A percentile compares a stretch with the other conserved stretches of the same genome.
These are phyloP conservation scores for Zaprionus vittiger DNA, from an alignment of 1,140 invertebrate genomes.

Conservation along the genomic window DNA sequence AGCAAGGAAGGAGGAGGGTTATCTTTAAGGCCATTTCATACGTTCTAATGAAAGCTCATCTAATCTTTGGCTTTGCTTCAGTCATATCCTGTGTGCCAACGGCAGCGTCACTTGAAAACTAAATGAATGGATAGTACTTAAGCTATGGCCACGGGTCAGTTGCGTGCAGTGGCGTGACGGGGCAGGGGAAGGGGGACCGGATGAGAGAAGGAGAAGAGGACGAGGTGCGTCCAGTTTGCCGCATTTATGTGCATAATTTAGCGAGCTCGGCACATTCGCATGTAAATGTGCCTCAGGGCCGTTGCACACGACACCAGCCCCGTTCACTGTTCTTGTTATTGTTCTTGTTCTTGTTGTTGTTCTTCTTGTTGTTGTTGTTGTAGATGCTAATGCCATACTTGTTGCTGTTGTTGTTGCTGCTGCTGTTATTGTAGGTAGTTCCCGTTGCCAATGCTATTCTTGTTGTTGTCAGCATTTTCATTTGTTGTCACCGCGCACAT, in stretches of 20 bases:
- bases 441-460: neutral
- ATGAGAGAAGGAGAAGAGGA: neutral
- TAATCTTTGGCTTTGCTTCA: neutral
- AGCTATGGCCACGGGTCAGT: slow-evolving; percentile 13
- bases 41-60: neutral
- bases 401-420: neutral
- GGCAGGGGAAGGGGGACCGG: neutral
- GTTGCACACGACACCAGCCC: neutral
- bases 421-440: too few species aligned
- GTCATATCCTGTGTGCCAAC: neutral
- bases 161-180: neutral
- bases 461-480: slow-evolving; percentile 9
- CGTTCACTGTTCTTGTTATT: neutral
- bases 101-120: neutral
- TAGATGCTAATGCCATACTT: neutral
- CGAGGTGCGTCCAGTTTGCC: slow-evolving; percentile 8
- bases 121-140: slow-evolving; percentile 20
- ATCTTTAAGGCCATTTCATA: neutral
- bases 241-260: slow-evolving; percentile 55
- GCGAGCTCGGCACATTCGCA: slow-evolving; percentile 35
- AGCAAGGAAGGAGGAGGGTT: too few species aligned
- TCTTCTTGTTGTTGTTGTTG: neutral
- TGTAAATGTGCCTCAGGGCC: slow-evolving; percentile 45
- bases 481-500: slow-evolving; percentile 36
- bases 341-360: slow-evolving; percentile 2